Conservation (phyloP, 2,888 invertebrate species). For the Drosophila neonasuta region DNA sequence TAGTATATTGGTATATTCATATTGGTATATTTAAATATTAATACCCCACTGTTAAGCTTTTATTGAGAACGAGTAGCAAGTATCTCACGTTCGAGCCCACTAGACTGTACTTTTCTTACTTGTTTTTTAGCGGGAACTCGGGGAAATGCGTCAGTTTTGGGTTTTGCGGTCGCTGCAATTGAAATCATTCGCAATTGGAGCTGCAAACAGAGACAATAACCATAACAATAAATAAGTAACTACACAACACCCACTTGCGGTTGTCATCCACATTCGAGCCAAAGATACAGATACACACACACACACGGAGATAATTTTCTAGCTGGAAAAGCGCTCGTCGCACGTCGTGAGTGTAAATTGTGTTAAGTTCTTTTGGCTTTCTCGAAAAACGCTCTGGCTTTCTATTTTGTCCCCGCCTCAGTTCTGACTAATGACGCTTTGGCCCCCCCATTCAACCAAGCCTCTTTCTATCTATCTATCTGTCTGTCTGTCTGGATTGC, state of each 20-base stretch:
- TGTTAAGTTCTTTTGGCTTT: slow-evolving; percentile 77
- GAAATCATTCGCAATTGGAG: slow-evolving; percentile 70
- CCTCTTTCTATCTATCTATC: slow-evolving; percentile 3
- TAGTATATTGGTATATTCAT: too few relatives aligned
- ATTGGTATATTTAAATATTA: too few relatives aligned
- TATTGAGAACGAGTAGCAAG: too few relatives aligned
- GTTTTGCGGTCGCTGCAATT: slow-evolving; percentile 67
- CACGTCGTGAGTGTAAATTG: slow-evolving; percentile 68
- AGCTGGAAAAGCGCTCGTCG: slow-evolving; percentile 65
- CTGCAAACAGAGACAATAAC: slow-evolving; percentile 46
- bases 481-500: slow-evolving; percentile 28
- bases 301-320: slow-evolving; percentile 51
- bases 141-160: slow-evolving; percentile 23
- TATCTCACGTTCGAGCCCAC: too few relatives aligned
- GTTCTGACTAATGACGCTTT: slow-evolving; percentile 69
- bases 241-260: slow-evolving; percentile 70
- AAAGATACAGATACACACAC: slow-evolving; percentile 6
- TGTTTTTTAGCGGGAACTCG: background rate
- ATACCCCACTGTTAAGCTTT: too few relatives aligned
- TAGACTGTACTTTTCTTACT: too few relatives aligned
- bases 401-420: slow-evolving; percentile 52
- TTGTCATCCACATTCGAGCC: slow-evolving; percentile 52
- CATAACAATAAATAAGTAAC: slow-evolving; percentile 30
- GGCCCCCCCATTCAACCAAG: slow-evolving; percentile 16
- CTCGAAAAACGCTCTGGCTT: slow-evolving; percentile 60